Base-by-base conservation (phyloP, 2,888 invertebrate species). In the Napeogenes inachia region DNA sequence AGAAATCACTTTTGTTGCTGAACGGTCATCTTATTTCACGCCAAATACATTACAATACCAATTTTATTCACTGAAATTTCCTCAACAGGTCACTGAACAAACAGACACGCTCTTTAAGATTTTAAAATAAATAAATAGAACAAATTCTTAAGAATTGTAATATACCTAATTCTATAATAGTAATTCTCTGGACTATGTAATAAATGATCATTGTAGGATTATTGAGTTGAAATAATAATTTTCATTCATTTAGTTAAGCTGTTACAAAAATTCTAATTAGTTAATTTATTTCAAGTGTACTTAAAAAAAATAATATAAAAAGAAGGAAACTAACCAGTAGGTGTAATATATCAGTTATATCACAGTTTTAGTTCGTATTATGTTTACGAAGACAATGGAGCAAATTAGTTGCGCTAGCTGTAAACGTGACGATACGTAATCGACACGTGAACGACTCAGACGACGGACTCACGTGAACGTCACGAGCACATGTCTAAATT, bases 361-460 rank as follows among this genome's bases (percentile, higher is more conserved):
- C 56, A 60, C 32, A 56, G 54, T 32, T 63, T 60, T 63, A 57
- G 50, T 50, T 10, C 10, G 30, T 60, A 38, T 59, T 30, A 45
- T 56, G 53, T 50, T 47, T 54, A 55, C 32, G 33, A 57, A 57
- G 56, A 63, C 56, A 63, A 60, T 60, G n/a, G 63, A 38, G 47
- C 42, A 38, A 60, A 60, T 63, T 57, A 63, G 59, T 59, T 59
- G 54, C 63, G 60, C 57, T 30, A 35, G 42, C 53, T 56, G 35
- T 42, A 32, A 63, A 60, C 63, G 63, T 63, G 60, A 63, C 59
- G 35, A n/a, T 38, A 57, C 58, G 55, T 55, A 62, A 47, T n/a
- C 54, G 38, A 59, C 54, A 60, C 59, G 59, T 60, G 59, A 35
- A 54, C 59, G 33, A 30, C 6, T 59, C 54, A 33, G 59, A 59